Percentiles rank a stretch among this genome's conserved stretches.
Conservation (phyloP, 2,113 vertebrate species). For the Tylochromis polylepis region DNA sequence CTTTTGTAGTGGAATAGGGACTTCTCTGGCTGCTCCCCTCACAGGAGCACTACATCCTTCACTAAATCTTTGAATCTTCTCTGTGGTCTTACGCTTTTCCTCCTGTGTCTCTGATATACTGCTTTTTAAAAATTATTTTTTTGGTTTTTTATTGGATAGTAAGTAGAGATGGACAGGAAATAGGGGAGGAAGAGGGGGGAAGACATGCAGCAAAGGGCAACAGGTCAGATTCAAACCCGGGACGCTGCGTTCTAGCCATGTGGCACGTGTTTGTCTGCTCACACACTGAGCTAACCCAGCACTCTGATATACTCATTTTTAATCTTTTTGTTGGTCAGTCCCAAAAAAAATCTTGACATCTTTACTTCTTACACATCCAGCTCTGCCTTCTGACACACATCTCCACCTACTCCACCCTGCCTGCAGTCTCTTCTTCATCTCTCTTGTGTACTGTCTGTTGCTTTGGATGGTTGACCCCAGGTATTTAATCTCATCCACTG, state of each 20-base stretch:
- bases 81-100: background rate
- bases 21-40: background rate
- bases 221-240: background rate
- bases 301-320: background rate
- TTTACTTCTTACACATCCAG: background rate
- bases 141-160: accelerated
- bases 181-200: background rate
- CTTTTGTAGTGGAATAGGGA: background rate
- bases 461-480: background rate
- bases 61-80: background rate
- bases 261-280: accelerated
- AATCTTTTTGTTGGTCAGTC: background rate
- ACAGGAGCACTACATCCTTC: background rate
- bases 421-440: background rate
- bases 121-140: background rate
- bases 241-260: background rate
- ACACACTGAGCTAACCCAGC: background rate
- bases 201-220: background rate
- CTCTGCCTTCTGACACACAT: background rate
- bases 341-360: background rate
- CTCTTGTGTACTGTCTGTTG: background rate
- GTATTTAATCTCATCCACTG: background rate
- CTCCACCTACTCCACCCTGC: background rate
- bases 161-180: background rate
- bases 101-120: background rate